Conservation (phyloP, 2,113 vertebrate species). For the Lasiurus cinereus region DNA sequence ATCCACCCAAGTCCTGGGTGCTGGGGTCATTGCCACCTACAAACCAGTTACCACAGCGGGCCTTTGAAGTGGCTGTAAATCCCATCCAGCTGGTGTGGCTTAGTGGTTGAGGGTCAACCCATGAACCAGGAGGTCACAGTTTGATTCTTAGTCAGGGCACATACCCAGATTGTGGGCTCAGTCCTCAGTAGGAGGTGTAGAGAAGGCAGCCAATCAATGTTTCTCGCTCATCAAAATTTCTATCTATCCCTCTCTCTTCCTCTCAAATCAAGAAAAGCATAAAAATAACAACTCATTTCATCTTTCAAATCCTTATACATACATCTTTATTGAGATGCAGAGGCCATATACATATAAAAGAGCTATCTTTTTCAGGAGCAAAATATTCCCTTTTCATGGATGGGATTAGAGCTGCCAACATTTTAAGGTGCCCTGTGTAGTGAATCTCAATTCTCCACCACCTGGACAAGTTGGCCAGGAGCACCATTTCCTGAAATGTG, state of each 20-base stretch:
- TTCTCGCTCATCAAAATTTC: too few relatives aligned
- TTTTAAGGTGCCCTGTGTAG: not conserved
- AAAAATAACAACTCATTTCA: not conserved
- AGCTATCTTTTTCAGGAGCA: not conserved
- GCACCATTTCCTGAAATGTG: not conserved
- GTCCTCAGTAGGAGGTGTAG: too few relatives aligned
- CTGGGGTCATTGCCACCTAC: not conserved
- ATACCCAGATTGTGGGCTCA: too few relatives aligned
- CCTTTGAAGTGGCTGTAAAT: not conserved
- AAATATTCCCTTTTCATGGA: not conserved
- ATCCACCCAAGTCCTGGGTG: not conserved
- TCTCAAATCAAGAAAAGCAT: too few relatives aligned
- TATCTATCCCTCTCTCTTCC: too few relatives aligned
- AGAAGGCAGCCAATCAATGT: too few relatives aligned
- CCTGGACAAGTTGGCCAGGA: not conserved
- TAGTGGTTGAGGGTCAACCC: too few relatives aligned
- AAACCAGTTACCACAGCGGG: not conserved
- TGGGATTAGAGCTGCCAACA: not conserved
- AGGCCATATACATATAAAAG: not conserved
- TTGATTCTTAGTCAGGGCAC: too few relatives aligned
- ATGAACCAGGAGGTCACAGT: too few relatives aligned
- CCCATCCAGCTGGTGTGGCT: not conserved
- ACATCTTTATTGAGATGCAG: not conserved
- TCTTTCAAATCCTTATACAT: not conserved
- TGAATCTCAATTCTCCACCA: not conserved